Base-by-base conservation (phyloP, 53 echinoderm and acorn worm species). In the Antedon mediterranea region DNA sequence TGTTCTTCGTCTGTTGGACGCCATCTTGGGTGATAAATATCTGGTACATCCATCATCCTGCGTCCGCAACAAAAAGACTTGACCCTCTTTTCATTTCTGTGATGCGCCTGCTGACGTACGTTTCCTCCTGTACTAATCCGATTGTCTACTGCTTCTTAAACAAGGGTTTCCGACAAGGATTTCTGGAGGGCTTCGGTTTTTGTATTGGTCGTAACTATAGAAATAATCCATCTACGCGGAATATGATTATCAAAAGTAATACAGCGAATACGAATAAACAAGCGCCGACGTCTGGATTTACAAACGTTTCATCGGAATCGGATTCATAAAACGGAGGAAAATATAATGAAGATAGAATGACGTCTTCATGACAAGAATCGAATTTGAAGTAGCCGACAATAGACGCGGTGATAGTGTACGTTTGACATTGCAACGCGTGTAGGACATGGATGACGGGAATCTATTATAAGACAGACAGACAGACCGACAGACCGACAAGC, bases 61-160 rank as follows among this genome's bases (percentile, higher is more conserved):
- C 4, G 3, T 71, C 31, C n/a, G 91, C 86, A 18, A 31, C 30
- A 18, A 3, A 26, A 3, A 43, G 71, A 15, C 30, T 74, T 71
- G 0, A 73, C 34, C 77, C 81, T 29, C 73, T 81, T 29, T 80
- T 88, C 85, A 80, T 85, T 0, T 71, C 87, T 0, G 74, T 89
- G 30, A 72, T 92, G 37, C 79, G 81, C 20, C 81, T 92, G 73
- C 73, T 95, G 83, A 89, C 84, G 29, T 95, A 95, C 84, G 75
- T 75, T 13, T 95, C 95, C 18, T 87, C 91, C 34, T 95, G 95
- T 43, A 86, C 92, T 31, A 95, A 95, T 71, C 95, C 95, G 0
- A 88, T 95, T 78, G 89, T 91, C 34, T 95, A 95, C 75, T 95
- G 95, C 82, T 95, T 95, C 83, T 87, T 95, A 92, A 95, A 95